Evolutionary conservation across 2,888 invertebrate genomes (phyloP).

Genomic region (Volucella zonaria): DNA sequence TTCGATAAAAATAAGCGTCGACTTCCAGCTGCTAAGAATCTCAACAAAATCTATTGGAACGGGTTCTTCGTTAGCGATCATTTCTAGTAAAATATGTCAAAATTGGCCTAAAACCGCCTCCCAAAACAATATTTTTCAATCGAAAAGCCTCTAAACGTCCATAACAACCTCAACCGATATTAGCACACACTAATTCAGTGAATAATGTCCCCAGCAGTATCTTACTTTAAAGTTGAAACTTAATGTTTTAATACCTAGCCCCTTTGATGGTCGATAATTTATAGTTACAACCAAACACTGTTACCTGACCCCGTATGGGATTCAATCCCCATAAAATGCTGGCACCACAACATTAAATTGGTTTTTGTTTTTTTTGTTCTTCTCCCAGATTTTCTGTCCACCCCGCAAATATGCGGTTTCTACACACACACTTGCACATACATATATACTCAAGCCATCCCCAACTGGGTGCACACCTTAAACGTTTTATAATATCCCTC

Average conservation of each 20-base stretch:
- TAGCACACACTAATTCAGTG: no score
- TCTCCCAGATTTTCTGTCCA: slow-evolving; percentile 28
- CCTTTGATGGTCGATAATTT: slow-evolving; percentile 37
- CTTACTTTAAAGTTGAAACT: no score
- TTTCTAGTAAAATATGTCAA: no score
- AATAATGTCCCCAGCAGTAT: no score
- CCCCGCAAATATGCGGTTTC: slow-evolving; percentile 59
- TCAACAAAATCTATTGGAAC: no score
- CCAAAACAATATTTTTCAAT: no score
- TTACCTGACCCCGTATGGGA: slow-evolving; percentile 16
- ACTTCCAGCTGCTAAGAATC: no score
- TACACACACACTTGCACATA: background rate
- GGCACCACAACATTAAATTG: slow-evolving; percentile 51
- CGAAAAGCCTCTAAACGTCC: no score
- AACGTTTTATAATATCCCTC: slow-evolving; percentile 68
- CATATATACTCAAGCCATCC: background rate
- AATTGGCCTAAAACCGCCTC: no score
- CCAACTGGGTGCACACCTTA: slow-evolving; percentile 35
- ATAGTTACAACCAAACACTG: slow-evolving; percentile 20
- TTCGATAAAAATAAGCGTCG: no score
- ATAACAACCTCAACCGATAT: no score
- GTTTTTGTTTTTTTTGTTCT: slow-evolving; percentile 19
- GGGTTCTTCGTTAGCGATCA: no score
- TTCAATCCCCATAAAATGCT: slow-evolving; percentile 42
- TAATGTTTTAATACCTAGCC: background rate